Conservation (phyloP, 1,140 invertebrate genomes). For the Camponotus pennsylvanicus region DNA sequence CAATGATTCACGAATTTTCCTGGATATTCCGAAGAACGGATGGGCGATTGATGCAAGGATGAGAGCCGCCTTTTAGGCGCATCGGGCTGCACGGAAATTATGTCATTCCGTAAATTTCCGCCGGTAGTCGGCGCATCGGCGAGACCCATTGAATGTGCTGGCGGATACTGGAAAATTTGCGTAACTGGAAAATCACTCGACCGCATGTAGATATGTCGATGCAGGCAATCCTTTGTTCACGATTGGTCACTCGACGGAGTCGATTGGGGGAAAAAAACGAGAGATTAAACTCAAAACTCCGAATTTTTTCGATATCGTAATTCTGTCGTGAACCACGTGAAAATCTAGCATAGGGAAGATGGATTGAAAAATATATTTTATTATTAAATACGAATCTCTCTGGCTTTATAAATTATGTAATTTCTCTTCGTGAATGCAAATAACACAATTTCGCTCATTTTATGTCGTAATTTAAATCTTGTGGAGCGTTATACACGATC, state of each 20-base stretch:
- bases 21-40: background rate
- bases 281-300: background rate
- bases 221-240: constrained; percentile 16
- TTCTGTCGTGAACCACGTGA: background rate
- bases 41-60: background rate
- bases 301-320: background rate
- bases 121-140: constrained; percentile 10
- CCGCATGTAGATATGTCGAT: background rate
- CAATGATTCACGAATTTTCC: constrained; percentile 48
- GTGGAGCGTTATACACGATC: no score
- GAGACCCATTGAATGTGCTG: constrained; percentile 42
- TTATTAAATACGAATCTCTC: background rate
- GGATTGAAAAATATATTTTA: background rate
- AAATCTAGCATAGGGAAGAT: background rate
- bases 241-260: background rate
- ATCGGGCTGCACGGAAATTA: constrained; percentile 63
- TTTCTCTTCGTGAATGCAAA: background rate
- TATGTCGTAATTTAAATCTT: no score
- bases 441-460: background rate
- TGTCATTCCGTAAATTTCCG: constrained; percentile 69
- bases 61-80: constrained; percentile 24
- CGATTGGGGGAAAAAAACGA: background rate
- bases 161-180: constrained; percentile 58
- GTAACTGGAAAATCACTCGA: constrained; percentile 63
- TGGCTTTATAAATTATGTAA: background rate